A percentile compares a stretch with the other conserved stretches of the same genome.
These are phyloP conservation scores for Sarcophaga peregrina DNA, from an alignment of 1,140 invertebrate species.

Conservation along the genomic window DNA sequence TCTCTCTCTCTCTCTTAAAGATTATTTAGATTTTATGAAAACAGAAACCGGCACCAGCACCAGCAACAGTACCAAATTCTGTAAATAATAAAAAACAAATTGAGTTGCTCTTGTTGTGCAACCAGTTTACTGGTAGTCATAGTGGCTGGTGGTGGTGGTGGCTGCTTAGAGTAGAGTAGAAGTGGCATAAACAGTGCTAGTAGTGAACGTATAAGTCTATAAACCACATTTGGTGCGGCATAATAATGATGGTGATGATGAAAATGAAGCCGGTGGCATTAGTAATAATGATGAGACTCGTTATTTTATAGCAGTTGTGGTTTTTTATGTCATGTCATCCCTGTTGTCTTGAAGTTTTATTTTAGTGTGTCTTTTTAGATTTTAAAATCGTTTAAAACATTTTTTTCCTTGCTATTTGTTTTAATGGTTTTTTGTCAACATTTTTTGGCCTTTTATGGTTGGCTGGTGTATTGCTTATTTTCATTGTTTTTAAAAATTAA, in stretches of 20 bases:
- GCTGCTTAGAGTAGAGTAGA: not conserved
- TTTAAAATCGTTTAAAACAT: too few species aligned
- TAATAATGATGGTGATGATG: not conserved
- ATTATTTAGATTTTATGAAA: not conserved
- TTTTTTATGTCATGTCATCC: not conserved
- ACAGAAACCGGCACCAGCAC: not conserved
- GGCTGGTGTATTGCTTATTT: too few species aligned
- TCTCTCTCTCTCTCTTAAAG: not conserved
- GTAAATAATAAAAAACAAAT: not conserved
- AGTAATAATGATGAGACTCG: not conserved
- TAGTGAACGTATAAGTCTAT: not conserved
- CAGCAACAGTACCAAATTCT: not conserved
- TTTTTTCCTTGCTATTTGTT: too few species aligned
- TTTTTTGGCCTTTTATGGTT: too few species aligned
- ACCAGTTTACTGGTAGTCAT: not conserved
- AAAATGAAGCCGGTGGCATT: not conserved
- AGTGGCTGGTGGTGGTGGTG: not conserved
- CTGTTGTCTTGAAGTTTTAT: too few species aligned
- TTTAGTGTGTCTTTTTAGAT: too few species aligned
- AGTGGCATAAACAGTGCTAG: not conserved
- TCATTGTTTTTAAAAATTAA: too few species aligned
- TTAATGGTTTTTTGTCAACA: too few species aligned
- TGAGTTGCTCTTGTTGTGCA: not conserved
- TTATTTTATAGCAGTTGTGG: not conserved
- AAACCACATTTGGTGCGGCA: constrained; percentile 12